A percentile compares a stretch with the other conserved stretches of the same genome.
These are phyloP conservation scores for Oreonectes daqikongensis DNA, from an alignment of 2,797 vertebrate genomes.

Conservation along the genomic window DNA sequence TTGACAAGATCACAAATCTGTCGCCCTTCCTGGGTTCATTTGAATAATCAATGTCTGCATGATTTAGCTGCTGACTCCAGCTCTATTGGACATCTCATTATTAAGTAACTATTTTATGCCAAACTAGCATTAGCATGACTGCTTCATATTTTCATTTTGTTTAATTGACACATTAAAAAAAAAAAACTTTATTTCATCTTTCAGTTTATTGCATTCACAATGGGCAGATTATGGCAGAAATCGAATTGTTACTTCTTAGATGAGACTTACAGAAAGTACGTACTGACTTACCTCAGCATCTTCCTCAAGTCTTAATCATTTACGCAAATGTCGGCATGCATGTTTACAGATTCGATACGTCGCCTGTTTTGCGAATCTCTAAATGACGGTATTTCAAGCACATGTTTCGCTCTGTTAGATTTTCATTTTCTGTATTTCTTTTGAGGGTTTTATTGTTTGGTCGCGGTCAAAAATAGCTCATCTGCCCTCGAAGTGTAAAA, in stretches of 20 bases:
- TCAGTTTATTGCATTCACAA: constrained; percentile 36
- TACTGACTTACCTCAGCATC: constrained; percentile 4
- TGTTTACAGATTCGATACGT: background rate
- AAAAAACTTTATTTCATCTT: constrained; percentile 34
- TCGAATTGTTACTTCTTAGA: background rate
- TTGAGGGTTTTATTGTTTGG: constrained; percentile 5
- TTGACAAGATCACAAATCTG: constrained; percentile 52
- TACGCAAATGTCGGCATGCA: background rate
- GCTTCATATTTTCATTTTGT: constrained; percentile 35
- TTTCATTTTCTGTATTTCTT: background rate
- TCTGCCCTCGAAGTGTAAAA: constrained; percentile 1
- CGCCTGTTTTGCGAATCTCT: background rate
- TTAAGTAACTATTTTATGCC: constrained; percentile 46
- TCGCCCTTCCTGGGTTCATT: constrained; percentile 26
- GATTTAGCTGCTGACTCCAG: constrained; percentile 48
- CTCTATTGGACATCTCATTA: constrained; percentile 44
- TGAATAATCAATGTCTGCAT: constrained; percentile 56
- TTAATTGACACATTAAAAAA: constrained; percentile 47
- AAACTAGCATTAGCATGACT: constrained; percentile 27
- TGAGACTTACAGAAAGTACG: constrained; percentile 16
- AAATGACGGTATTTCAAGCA: background rate
- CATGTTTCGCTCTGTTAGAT: background rate
- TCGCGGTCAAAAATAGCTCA: background rate
- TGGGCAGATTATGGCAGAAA: constrained; percentile 25
- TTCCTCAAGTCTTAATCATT: constrained; percentile 14